Conservation (phyloP, 1,140 invertebrate species). For the Eumaeus atala region DNA sequence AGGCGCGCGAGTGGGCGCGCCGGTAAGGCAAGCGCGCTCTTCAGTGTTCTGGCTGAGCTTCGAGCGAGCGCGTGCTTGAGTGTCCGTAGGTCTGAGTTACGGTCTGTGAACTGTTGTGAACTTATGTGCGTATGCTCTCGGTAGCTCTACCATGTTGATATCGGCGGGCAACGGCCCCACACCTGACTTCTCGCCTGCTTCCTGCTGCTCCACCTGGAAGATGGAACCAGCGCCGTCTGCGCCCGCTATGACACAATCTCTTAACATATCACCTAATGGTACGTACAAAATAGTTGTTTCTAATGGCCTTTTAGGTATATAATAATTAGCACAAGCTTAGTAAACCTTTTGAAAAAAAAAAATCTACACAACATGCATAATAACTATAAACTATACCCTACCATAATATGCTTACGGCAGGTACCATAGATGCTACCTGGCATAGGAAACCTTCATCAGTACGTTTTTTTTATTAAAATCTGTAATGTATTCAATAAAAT, state of each 20-base stretch:
- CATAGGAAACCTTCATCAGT: no score
- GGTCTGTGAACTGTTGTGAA: conserved; percentile 46
- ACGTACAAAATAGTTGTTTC: conserved; percentile 23
- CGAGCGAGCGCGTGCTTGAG: conserved; percentile 61
- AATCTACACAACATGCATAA: no score
- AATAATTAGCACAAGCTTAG: no score
- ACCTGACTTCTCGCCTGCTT: conserved; percentile 70
- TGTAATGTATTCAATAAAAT: no score
- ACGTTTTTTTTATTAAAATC: no score
- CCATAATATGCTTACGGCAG: no score
- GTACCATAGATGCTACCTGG: no score
- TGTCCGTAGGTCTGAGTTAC: conserved; percentile 30
- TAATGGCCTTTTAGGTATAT: no score
- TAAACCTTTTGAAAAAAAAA: no score
- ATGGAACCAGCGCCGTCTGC: conserved; percentile 68
- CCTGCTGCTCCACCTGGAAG: conserved; percentile 73
- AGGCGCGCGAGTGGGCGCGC: conserved; percentile 68
- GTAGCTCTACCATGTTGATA: conserved; percentile 70
- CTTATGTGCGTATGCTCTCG: conserved; percentile 54
- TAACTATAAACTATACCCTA: no score
- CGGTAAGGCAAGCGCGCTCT: conserved; percentile 66
- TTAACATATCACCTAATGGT: conserved; percentile 69
- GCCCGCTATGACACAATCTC: conserved; percentile 53
- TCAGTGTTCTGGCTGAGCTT: conserved; percentile 72
- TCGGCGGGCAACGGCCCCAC: conserved; percentile 71